Evolutionary conservation across 2,888 invertebrate genomes (phyloP).

Genomic region (Dynastes hyllus): DNA sequence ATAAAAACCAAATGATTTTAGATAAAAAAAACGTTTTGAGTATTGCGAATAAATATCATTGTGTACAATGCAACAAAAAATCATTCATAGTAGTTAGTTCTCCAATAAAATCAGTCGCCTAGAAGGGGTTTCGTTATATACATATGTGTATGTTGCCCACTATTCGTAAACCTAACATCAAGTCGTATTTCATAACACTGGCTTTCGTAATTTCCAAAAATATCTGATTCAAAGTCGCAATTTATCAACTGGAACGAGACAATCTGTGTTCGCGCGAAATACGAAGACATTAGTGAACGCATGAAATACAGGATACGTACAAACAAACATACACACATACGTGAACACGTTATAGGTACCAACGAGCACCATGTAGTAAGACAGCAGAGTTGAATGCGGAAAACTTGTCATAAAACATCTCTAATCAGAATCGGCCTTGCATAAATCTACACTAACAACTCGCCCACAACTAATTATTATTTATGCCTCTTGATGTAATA

Average conservation of each 20-base stretch:
- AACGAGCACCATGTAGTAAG: slow-evolving; percentile 14
- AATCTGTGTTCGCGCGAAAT: slow-evolving; percentile 35
- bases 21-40: too few relatives aligned
- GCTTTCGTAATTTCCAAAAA: slow-evolving; percentile 49
- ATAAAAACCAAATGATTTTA: too few relatives aligned
- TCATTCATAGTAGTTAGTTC: neutral
- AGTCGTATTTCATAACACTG: slow-evolving; percentile 40
- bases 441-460: slow-evolving; percentile 55
- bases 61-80: neutral
- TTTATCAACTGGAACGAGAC: slow-evolving; percentile 51
- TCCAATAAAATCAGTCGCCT: neutral
- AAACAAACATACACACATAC: neutral
- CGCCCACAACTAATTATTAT: slow-evolving; percentile 57
- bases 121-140: neutral
- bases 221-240: slow-evolving; percentile 48
- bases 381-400: slow-evolving; percentile 32
- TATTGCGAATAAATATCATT: neutral
- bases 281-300: slow-evolving; percentile 25
- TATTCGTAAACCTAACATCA: slow-evolving; percentile 33
- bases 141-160: neutral
- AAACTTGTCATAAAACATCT: slow-evolving; percentile 51
- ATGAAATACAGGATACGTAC: slow-evolving; percentile 32
- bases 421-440: slow-evolving; percentile 55
- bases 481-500: slow-evolving; percentile 52
- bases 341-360: slow-evolving; percentile 21